Evolutionary conservation across 2,113 vertebrate species (phyloP).

Genomic region (Todiramphus chloris): DNA sequence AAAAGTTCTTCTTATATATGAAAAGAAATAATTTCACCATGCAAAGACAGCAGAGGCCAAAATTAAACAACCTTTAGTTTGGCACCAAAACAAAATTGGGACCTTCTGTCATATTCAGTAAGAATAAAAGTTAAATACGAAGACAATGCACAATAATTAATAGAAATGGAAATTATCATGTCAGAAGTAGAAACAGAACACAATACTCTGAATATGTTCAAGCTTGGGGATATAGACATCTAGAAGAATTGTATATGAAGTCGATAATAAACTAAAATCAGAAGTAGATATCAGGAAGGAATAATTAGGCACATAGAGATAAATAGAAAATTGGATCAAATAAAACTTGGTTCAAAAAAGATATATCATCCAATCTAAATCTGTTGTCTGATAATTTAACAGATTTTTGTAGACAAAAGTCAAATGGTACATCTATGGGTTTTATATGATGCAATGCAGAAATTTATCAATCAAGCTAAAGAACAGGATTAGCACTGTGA

Average conservation of each 20-base stretch:
- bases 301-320: background rate
- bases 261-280: background rate
- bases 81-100: background rate
- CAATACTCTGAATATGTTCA: background rate
- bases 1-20: background rate
- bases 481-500: background rate
- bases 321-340: background rate
- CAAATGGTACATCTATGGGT: background rate
- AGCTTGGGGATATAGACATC: background rate
- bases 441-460: background rate
- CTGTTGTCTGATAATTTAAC: background rate
- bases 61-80: background rate
- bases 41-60: background rate
- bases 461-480: background rate
- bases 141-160: background rate
- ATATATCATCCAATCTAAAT: background rate
- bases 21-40: background rate
- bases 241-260: background rate
- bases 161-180: background rate
- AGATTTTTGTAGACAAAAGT: background rate
- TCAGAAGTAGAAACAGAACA: background rate
- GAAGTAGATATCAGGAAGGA: background rate
- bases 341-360: background rate
- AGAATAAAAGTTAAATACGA: background rate
- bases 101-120: background rate